Base-by-base conservation (phyloP, 2,113 vertebrate species). In the Prochilodus magdalenae region DNA sequence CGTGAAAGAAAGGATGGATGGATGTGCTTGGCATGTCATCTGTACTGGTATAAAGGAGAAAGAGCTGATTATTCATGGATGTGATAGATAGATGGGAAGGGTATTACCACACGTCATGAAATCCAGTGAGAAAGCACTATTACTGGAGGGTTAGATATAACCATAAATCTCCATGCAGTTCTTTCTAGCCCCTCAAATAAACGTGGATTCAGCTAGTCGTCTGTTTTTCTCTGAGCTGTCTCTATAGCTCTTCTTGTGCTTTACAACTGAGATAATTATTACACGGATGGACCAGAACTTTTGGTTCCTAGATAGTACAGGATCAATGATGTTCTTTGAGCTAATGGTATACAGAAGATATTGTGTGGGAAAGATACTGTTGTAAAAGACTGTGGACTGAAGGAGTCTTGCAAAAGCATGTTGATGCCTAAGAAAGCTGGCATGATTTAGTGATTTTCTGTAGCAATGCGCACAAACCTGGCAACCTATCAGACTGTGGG, bases 61-160 rank as follows among this genome's bases (percentile, higher is more conserved):
- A 22, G 29, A 20, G 1, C 75, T 75, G 53, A 74, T 79, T 86
- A 83, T 83, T 79, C 72, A 76, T 65, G 26, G 24, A 53, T 62
- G 81, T 76, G 78, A 79, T 70, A 60, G 63, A 69, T 78, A 79
- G 63, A 67, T 62, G 5, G 65, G 74, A 70, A 82, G 65, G 55
- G 73, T 55, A 62, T 79, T 75, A 82, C 80, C 71, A 79, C 75
- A 75, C 80, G 27, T 82, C 72, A 79, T 79, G 80, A 81, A 59
- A 55, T 47, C 5, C 51, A 80, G 71, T 49, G 57, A 73, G 65
- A 73, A 81, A 57, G 75, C 75, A 36, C 20, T 30, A 77, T 78
- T 73, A 44, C 57, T 76, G 47, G 62, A 40, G 66, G 76, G 80
- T 82, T 75, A 82, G 47, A 79, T 69, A 51, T 76, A 74, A 40